phyloP scores from a whole-genome alignment of 1,140 invertebrate genomes.

The Cherax quadricarinatus region DNA sequence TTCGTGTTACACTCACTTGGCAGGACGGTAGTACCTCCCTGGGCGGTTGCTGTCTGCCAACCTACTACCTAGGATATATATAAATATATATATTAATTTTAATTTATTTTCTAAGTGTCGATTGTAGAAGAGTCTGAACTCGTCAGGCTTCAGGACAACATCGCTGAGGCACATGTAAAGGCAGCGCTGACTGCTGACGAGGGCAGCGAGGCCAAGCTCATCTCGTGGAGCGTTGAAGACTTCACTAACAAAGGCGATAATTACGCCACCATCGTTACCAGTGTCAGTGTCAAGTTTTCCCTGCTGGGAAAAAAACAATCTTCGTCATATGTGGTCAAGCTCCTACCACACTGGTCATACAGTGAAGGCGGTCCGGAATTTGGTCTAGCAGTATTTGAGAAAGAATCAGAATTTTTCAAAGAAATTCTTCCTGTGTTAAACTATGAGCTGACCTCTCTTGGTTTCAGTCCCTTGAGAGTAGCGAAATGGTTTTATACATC shows the following conservation, averaged over 20 bases:
- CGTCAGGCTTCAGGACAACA: background rate
- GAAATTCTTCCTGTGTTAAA: too few relatives aligned
- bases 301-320: background rate
- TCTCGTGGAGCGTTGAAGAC: slow-evolving; percentile 21
- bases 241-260: slow-evolving; percentile 36
- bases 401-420: background rate
- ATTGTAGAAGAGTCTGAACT: too few relatives aligned
- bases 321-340: slow-evolving; percentile 13
- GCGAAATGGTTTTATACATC: too few relatives aligned
- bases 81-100: too few relatives aligned
- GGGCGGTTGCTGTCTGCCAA: too few relatives aligned
- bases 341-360: background rate
- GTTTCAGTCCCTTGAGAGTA: too few relatives aligned
- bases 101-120: too few relatives aligned
- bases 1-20: too few relatives aligned
- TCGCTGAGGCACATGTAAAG: background rate
- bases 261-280: slow-evolving; percentile 16
- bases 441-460: too few relatives aligned
- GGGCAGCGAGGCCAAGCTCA: background rate
- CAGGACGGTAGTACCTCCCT: too few relatives aligned
- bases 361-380: too few relatives aligned
- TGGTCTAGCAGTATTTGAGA: background rate
- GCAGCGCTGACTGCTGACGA: background rate
- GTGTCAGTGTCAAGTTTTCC: slow-evolving; percentile 12
- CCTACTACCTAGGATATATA: too few relatives aligned